A percentile compares a stretch with the other conserved stretches of the same genome.
Conservation (phyloP, 2,797 vertebrate species). For the Microtus obscurus region DNA sequence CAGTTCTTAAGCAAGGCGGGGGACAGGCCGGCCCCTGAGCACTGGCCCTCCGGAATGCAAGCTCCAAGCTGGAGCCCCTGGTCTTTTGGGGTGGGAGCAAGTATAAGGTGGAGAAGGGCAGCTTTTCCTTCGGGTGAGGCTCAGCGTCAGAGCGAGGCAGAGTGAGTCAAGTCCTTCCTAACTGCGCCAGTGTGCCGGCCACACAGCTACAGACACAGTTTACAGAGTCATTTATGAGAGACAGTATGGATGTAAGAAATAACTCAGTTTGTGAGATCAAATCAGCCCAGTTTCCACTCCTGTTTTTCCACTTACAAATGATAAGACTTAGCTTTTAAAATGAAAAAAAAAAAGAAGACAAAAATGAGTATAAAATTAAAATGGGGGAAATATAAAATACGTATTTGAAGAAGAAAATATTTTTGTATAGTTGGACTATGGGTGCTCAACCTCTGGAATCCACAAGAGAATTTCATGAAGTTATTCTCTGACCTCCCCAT, state of each 20-base stretch:
- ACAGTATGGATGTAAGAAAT: background rate
- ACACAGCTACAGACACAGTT: background rate
- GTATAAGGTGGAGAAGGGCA: background rate
- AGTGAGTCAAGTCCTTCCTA: too few relatives aligned
- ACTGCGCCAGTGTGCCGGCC: background rate
- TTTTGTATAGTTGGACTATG: background rate
- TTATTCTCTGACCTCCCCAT: background rate
- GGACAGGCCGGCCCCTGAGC: background rate
- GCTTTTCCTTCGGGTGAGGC: background rate
- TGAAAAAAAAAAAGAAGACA: background rate
- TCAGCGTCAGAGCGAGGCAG: background rate
- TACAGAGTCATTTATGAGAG: background rate
- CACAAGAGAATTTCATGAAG: background rate
- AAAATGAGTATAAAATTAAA: background rate
- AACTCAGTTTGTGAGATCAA: background rate
- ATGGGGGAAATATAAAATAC: background rate
- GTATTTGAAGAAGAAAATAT: background rate
- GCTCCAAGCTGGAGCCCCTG: background rate
- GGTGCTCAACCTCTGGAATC: background rate
- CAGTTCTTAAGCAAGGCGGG: background rate
- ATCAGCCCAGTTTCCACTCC: background rate
- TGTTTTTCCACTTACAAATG: background rate
- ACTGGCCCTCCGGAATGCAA: background rate
- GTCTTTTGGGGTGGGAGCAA: background rate
- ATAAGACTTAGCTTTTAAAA: background rate